phyloP scores from a whole-genome alignment of 2,797 vertebrate species.

The Ptychobarbus kaznakovi region DNA sequence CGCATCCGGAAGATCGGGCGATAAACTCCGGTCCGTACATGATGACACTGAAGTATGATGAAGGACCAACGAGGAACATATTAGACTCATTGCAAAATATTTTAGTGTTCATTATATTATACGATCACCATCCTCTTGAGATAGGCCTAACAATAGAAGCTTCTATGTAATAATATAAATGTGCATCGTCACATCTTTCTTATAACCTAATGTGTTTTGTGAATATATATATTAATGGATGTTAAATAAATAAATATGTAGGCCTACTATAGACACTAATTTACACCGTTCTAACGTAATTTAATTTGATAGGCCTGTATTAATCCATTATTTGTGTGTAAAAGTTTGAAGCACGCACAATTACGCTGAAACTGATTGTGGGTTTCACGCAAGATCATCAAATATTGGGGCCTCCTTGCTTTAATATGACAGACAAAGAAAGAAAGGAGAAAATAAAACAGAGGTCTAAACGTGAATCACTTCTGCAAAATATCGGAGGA shows the following conservation, averaged over 20 bases:
- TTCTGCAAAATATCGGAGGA: slow-evolving; percentile 33
- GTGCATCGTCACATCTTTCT: neutral
- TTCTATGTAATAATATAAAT: neutral
- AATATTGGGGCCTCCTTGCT: neutral
- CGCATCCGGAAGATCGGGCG: slow-evolving; percentile 92
- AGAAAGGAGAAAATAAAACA: slow-evolving; percentile 48
- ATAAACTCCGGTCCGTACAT: slow-evolving; percentile 96
- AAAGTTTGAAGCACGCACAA: neutral
- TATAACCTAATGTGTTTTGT: neutral
- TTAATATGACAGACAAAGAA: neutral
- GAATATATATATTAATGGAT: neutral
- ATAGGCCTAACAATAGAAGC: neutral
- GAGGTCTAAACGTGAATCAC: slow-evolving; percentile 55
- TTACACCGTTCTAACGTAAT: neutral
- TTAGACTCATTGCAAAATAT: neutral
- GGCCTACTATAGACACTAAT: neutral
- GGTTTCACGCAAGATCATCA: neutral
- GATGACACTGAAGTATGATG: slow-evolving; percentile 86
- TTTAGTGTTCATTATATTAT: neutral
- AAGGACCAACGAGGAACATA: slow-evolving; percentile 3
- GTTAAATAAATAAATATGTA: neutral
- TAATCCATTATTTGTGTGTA: neutral
- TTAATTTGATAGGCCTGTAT: neutral
- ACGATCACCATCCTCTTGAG: neutral
- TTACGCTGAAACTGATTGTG: neutral